Percentiles rank a stretch among this genome's conserved stretches.
phyloP scores from a whole-genome alignment of 1,140 invertebrate genomes.

The Tetranychus urticae region DNA sequence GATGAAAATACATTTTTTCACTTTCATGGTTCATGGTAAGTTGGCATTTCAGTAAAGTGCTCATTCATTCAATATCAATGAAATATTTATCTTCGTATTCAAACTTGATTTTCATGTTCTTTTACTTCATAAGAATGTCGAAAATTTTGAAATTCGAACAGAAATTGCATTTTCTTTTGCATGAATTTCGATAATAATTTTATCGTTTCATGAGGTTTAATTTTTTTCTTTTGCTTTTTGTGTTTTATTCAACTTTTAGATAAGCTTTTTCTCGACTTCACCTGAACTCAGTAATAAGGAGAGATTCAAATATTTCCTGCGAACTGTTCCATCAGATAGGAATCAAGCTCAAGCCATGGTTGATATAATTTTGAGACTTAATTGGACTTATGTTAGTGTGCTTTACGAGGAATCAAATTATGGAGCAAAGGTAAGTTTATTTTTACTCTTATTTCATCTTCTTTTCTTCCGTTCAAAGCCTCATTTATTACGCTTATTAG shows the following conservation, averaged over 20 bases:
- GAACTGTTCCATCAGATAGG: slow-evolving; percentile 82
- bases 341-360: slow-evolving; percentile 88
- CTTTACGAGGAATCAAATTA: slow-evolving; percentile 93
- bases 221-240: neutral
- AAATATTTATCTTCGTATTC: no score
- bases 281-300: slow-evolving; percentile 83
- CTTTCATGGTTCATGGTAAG: no score
- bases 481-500: neutral
- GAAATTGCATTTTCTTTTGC: neutral
- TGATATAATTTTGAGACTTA: slow-evolving; percentile 58
- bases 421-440: slow-evolving; percentile 52
- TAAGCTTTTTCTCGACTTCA: slow-evolving; percentile 85
- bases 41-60: no score
- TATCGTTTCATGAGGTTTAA: neutral
- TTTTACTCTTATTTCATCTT: no score
- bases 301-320: slow-evolving; percentile 75
- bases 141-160: no score
- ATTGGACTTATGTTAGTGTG: slow-evolving; percentile 82
- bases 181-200: neutral
- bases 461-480: neutral
- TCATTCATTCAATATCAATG: no score
- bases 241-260: slow-evolving; percentile 30
- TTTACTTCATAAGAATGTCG: no score
- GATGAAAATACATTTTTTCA: no score
- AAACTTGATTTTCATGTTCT: no score